Evolutionary conservation across 2,797 vertebrate genomes (phyloP), one percentile per base, ranked within the genome.

Genomic region (Hemibagrus guttatus): DNA sequence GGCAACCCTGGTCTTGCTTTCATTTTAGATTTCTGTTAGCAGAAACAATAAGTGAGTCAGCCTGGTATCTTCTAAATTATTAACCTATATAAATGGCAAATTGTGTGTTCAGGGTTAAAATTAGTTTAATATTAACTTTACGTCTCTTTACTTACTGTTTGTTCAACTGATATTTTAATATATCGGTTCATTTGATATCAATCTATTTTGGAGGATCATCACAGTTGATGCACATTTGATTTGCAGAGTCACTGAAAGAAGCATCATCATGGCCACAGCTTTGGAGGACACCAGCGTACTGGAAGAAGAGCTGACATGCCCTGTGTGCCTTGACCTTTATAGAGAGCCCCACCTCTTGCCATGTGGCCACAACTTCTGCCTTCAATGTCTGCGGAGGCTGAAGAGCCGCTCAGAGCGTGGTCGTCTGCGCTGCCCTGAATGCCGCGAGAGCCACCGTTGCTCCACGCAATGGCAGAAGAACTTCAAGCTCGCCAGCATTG

Each of bases 291-390:
- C 91, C 90, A 93, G 91, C 0, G 91, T 94, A 81, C 90, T 96
- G 66, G 93, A 95, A 42, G 94, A 94, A 72, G 95, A 96, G 92
- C 93, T 96, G 76, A 96, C 94, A 13, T 95, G 95, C 75, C 92
- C 95, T 0, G 94, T 96, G 84, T 95, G 95, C 81, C 87, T 95
- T 89, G 94, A 96, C 61, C 56, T 96, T 66, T 96, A 94, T 91
- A 90, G 91, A 0, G 93, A 95, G 61, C 95, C 95, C 0, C 92
- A 93, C 89, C 75, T 95, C 84, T 93, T 96, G 14, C 93, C 94
- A 0, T 96, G 95, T 0, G 95, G 95, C 1, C 95, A 96, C 92
- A 96, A 93, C 91, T 95, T 95, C 92, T 96, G 95, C 64, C 92
- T 94, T 80, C 58, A 26, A 8, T 96, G 95, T 87, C 91, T 95